Conservation (phyloP, 2,113 vertebrate species). For the Dipodomys spectabilis region DNA sequence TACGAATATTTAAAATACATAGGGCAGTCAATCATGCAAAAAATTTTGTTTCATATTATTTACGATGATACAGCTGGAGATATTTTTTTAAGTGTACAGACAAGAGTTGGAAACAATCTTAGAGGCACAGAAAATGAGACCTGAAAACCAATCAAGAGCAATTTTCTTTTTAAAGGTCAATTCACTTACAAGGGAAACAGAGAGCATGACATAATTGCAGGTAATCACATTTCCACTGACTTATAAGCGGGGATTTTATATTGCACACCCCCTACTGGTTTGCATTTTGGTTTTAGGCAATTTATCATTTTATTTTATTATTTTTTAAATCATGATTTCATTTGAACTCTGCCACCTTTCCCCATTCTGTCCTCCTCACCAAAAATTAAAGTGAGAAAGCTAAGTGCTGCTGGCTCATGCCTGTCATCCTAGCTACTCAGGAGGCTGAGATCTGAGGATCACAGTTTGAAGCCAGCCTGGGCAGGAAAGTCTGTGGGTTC, state of each 20-base stretch:
- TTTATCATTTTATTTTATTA: constrained; percentile 62
- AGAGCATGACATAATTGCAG: constrained; percentile 58
- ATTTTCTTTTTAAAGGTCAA: constrained; percentile 73
- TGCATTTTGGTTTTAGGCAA: constrained; percentile 71
- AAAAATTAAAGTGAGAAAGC: not conserved
- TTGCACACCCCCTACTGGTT: constrained; percentile 74
- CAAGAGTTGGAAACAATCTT: constrained; percentile 48
- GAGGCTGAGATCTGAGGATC: not conserved
- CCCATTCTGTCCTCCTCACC: not conserved
- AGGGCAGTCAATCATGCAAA: constrained; percentile 17
- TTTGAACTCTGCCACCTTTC: constrained; percentile 58
- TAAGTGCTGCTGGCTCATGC: too few species aligned
- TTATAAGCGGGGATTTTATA: constrained; percentile 60
- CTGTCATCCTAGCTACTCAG: not conserved
- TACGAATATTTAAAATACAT: constrained; percentile 28
- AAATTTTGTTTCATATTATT: constrained; percentile 23
- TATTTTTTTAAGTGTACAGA: not conserved
- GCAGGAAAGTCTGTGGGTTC: too few species aligned
- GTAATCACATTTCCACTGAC: constrained; percentile 57
- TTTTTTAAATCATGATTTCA: constrained; percentile 27
- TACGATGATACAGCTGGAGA: not conserved
- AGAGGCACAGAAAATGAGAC: constrained; percentile 56
- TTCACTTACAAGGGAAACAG: constrained; percentile 37
- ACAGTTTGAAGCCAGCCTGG: too few species aligned
- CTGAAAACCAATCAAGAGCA: constrained; percentile 55